Evolutionary conservation across 1,140 invertebrate species (phyloP), one percentile per base, ranked within the genome.

Genomic region (Drosophila simulans): DNA sequence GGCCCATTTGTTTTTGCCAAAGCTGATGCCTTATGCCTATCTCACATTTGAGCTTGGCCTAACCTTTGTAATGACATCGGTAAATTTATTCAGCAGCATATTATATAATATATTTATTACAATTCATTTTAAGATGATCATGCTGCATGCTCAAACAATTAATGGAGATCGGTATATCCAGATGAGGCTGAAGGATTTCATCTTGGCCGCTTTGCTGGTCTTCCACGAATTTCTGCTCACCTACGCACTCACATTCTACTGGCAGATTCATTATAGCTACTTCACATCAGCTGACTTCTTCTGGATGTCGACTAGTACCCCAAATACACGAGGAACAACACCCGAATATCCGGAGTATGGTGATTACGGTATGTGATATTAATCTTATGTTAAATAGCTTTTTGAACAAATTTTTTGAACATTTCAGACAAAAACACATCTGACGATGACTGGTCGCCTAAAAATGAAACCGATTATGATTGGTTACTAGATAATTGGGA

Each of bases 111-210:
- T 48, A 15, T 48, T 37, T 5, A 15, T 34, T 27, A 43, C 5
- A 4, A 39, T 17, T 8, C 3, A 4, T 11, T 8, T 17, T 13
- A 15, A 90, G 85, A 68, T 85, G 17, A n/a, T 74, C 37, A 71
- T 80, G 68, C 60, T 90, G 43, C 78, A 90, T 35, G 75, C 80
- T 0, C 86, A 90, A 39, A 81, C 78, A 1, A 85, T 90, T 27
- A 54, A 52, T 10, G 85, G 80, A 3, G 62, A 70, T 40, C 80
- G 85, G 1, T 69, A 68, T 42, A 75, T 77, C 17, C 70, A 82
- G 40, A 90, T 90, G 80, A 73, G 57, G 20, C 20, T 64, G 5
- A 51, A 74, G 46, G 78, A 90, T 39, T 72, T n/a, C 46, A 37
- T 81, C 3, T 54, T 90, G 55, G 80, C 70, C 12, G 66, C 81